A percentile compares a stretch with the other conserved stretches of the same genome.
Conservation (phyloP, 2,797 vertebrate species). For the Coregonus sp. region DNA sequence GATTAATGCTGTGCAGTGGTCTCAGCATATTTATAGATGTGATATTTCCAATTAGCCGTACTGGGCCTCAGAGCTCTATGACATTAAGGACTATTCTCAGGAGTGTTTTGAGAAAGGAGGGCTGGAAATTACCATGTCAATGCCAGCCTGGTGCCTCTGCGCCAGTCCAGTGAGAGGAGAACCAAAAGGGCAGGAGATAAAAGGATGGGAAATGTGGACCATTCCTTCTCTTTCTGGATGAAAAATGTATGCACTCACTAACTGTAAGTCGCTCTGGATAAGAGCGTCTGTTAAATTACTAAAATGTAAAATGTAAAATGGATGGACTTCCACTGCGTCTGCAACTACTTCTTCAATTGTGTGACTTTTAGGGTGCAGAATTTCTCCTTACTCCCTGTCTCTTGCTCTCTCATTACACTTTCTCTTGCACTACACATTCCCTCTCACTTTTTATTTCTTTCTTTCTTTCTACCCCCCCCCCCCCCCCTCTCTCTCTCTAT, state of each 20-base stretch:
- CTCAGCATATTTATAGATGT: conserved; percentile 47
- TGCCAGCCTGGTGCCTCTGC: conserved; percentile 49
- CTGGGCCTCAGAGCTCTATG: conserved; percentile 25
- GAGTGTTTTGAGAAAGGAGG: conserved; percentile 47
- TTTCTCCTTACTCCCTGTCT: not conserved
- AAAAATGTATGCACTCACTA: too few relatives aligned
- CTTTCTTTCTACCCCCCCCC: not conserved
- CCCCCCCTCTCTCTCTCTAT: not conserved
- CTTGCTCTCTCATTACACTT: not conserved
- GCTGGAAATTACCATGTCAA: conserved; percentile 52
- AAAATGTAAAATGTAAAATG: conserved; percentile 6
- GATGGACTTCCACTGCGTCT: conserved; percentile 45
- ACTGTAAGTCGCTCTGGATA: too few relatives aligned
- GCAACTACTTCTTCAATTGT: conserved; percentile 47
- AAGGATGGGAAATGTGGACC: conserved; percentile 51
- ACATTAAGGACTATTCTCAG: conserved; percentile 44
- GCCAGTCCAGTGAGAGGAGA: conserved; percentile 39
- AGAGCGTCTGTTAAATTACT: too few relatives aligned
- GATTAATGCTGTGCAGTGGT: conserved; percentile 25
- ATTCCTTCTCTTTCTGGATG: conserved; percentile 41
- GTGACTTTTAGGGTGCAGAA: conserved; percentile 43
- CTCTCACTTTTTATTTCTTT: not conserved
- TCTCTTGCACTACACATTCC: not conserved
- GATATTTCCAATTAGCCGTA: conserved; percentile 50
- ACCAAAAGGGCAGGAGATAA: conserved; percentile 38